These are phyloP conservation scores for Nyctalus aviator DNA, from an alignment of 2,797 vertebrate genomes.

Conservation along the genomic window DNA sequence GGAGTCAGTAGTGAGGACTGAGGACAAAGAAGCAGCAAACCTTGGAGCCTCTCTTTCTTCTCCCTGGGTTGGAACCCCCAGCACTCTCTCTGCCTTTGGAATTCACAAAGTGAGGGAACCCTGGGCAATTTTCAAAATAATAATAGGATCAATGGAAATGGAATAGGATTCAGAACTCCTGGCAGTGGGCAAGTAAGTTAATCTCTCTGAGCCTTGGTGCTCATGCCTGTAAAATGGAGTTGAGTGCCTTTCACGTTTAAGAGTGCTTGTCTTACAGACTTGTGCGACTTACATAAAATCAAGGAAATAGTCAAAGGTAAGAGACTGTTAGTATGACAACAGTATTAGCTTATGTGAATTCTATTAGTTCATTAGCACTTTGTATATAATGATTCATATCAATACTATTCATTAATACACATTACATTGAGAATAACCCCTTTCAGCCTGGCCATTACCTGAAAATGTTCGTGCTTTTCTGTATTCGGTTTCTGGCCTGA, in stretches of 20 bases:
- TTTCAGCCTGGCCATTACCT: conserved; percentile 83
- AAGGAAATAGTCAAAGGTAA: neutral
- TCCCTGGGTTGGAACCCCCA: neutral
- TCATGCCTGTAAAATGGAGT: neutral
- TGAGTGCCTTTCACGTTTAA: neutral
- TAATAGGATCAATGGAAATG: neutral
- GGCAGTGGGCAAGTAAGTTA: neutral
- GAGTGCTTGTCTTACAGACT: neutral
- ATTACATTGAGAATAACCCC: neutral
- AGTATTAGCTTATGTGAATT: neutral
- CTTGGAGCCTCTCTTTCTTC: neutral
- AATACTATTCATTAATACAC: neutral
- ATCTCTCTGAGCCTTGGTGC: neutral
- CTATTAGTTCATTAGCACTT: neutral
- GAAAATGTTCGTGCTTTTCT: conserved; percentile 87
- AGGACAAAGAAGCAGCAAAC: neutral
- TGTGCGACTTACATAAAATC: neutral
- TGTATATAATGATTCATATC: neutral
- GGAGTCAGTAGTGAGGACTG: neutral
- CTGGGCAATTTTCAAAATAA: conserved; percentile 33
- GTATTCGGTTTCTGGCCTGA: conserved; percentile 87
- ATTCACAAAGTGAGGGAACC: neutral
- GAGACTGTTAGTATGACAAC: neutral
- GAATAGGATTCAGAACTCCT: neutral
- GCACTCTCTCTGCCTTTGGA: neutral